A percentile compares a stretch with the other conserved stretches of the same genome.
These are phyloP conservation scores for Alitta virens DNA, from an alignment of 2,888 invertebrate genomes.

Conservation along the genomic window DNA sequence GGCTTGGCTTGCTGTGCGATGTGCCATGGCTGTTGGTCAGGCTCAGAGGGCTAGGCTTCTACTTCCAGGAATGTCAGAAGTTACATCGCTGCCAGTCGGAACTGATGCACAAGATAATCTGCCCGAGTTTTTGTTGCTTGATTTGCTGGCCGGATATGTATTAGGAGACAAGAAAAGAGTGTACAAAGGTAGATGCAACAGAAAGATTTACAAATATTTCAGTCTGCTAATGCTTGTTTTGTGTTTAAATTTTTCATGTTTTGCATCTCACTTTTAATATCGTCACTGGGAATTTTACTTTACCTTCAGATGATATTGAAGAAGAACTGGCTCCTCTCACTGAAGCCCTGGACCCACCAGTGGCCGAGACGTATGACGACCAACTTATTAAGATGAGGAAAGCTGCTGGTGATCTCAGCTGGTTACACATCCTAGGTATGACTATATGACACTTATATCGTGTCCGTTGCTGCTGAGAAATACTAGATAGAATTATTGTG, in stretches of 20 bases:
- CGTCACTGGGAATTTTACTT: no score
- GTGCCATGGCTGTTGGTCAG: slow-evolving; percentile 45
- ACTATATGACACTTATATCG: no score
- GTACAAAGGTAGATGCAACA: slow-evolving; percentile 50
- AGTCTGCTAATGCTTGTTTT: no score
- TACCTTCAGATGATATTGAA: slow-evolving; percentile 48
- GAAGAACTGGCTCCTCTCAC: slow-evolving; percentile 51
- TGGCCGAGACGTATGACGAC: slow-evolving; percentile 48
- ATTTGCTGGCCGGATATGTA: slow-evolving; percentile 49
- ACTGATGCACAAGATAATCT: slow-evolving; percentile 33
- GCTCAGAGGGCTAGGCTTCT: slow-evolving; percentile 41
- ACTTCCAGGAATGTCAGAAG: slow-evolving; percentile 41
- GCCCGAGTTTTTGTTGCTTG: slow-evolving; percentile 51
- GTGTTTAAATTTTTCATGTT: no score
- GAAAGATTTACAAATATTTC: no score
- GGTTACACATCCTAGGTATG: slow-evolving; percentile 52
- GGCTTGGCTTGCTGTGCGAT: slow-evolving; percentile 49
- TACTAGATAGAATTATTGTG: no score
- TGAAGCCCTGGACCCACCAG: slow-evolving; percentile 49
- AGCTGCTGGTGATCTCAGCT: slow-evolving; percentile 44
- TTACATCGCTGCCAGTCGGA: slow-evolving; percentile 37
- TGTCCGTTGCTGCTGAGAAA: no score
- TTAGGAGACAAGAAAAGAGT: slow-evolving; percentile 53
- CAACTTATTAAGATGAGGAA: slow-evolving; percentile 41
- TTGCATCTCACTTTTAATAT: no score